Evolutionary conservation across 2,113 vertebrate genomes (phyloP), one percentile per base, ranked within the genome.

Genomic region (Pseudorasbora parva): DNA sequence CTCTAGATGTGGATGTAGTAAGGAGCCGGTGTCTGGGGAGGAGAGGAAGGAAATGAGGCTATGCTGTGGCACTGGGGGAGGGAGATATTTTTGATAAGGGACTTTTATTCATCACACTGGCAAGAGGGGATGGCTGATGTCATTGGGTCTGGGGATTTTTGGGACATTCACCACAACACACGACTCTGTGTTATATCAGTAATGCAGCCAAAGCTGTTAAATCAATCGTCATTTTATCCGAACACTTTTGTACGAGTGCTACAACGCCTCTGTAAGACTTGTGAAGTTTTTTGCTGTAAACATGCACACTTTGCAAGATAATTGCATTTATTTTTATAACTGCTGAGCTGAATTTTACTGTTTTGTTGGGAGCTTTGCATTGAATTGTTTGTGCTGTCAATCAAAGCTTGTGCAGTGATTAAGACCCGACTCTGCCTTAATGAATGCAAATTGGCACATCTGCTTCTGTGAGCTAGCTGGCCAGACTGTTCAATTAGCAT

Each of bases 361-460:
- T 64, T 78, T 83, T 84, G 59, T 86, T 66, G 86, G 69, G 84
- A 62, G 79, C 78, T 78, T 81, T 84, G 56, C 60, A 82, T 78
- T 86, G 90, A 86, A 90, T 87, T 91, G 92, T 92, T 93, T 92
- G 90, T 90, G 88, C 91, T 93, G 92, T 93, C 93, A 94, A 92
- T 94, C 93, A 94, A 87, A 93, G 86, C 56, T 83, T 88, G 86
- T 90, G 85, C 86, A 82, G 91, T 93, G 91, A 94, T 94, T 94
- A 94, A 92, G 92, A 89, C 90, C 91, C 90, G 91, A 93, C 92
- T 92, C 89, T 78, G 78, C 88, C 89, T 88, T 95, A 95, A 94
- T 94, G 92, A 94, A 94, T 94, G 93, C 92, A 95, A 94, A 95
- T 94, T 91, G 93, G 92, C 93, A 92, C 94, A 95, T 94, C 94